Conservation (phyloP, 2,113 vertebrate genomes). For the Hypomesus transpacificus region DNA sequence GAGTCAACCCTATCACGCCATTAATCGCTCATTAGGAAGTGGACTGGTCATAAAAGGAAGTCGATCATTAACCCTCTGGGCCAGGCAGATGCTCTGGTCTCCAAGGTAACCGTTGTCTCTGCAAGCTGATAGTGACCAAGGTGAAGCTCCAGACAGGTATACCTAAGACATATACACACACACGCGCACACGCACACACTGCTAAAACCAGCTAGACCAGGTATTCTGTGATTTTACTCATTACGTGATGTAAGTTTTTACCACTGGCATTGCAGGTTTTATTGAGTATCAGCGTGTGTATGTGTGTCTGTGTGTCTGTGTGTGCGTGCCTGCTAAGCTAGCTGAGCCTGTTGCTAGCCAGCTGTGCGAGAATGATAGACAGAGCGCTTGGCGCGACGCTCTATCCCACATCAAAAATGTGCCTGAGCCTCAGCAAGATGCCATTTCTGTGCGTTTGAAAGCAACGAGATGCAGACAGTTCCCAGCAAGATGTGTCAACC, state of each 20-base stretch:
- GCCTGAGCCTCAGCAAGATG: neutral
- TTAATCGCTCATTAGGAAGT: slow-evolving; percentile 45
- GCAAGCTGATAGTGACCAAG: slow-evolving; percentile 9
- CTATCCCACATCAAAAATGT: neutral
- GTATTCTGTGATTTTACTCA: too few relatives aligned
- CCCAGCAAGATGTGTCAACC: neutral
- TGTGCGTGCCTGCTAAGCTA: too few relatives aligned
- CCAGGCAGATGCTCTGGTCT: slow-evolving; percentile 1
- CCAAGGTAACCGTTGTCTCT: slow-evolving; percentile 12
- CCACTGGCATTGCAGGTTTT: too few relatives aligned
- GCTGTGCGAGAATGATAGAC: neutral
- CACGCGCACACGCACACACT: neutral
- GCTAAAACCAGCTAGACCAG: neutral
- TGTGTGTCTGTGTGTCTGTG: too few relatives aligned
- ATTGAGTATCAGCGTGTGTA: too few relatives aligned
- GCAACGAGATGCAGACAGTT: neutral
- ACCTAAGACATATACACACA: neutral
- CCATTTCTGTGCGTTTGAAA: neutral
- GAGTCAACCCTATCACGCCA: slow-evolving; percentile 7
- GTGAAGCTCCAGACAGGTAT: neutral
- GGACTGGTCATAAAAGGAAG: slow-evolving; percentile 29
- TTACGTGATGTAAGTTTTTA: too few relatives aligned
- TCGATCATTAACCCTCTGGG: slow-evolving; percentile 43
- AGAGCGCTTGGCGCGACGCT: neutral
- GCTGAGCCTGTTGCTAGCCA: neutral